These are phyloP conservation scores for Mellilla xanthometata DNA, from an alignment of 2,888 invertebrate species.

Conservation along the genomic window DNA sequence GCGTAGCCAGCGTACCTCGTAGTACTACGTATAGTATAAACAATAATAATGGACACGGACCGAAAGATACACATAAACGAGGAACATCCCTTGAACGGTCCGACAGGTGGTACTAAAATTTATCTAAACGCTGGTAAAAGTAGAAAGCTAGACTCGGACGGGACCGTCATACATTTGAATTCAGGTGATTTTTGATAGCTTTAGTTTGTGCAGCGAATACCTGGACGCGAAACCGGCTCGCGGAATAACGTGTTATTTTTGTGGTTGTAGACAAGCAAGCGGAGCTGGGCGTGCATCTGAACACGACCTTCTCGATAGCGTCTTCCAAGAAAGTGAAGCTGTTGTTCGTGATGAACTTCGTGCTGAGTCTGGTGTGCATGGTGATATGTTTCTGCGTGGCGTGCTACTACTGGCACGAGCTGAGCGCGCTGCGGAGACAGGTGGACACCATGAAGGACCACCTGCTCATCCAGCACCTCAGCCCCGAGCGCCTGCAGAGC, in stretches of 20 bases:
- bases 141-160: slow-evolving; percentile 63
- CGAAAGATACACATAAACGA: slow-evolving; percentile 68
- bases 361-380: slow-evolving; percentile 67
- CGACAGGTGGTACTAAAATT: slow-evolving; percentile 68
- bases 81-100: slow-evolving; percentile 66
- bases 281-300: slow-evolving; percentile 74
- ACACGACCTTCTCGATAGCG: slow-evolving; percentile 74
- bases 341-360: slow-evolving; percentile 69
- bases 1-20: slow-evolving; percentile 43
- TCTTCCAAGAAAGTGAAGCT: slow-evolving; percentile 78
- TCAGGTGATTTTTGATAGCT: slow-evolving; percentile 58
- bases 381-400: slow-evolving; percentile 64
- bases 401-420: slow-evolving; percentile 73
- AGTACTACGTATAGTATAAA: slow-evolving; percentile 40
- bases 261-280: slow-evolving; percentile 64
- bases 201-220: not conserved
- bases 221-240: not conserved
- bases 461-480: slow-evolving; percentile 52
- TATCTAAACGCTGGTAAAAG: slow-evolving; percentile 71
- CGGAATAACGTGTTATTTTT: slow-evolving; percentile 35
- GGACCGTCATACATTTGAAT: slow-evolving; percentile 72
- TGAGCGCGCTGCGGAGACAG: slow-evolving; percentile 64
- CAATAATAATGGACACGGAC: slow-evolving; percentile 64
- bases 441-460: slow-evolving; percentile 64
- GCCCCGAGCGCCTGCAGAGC: slow-evolving; percentile 52